Base-by-base conservation (phyloP, 1,140 invertebrate genomes). In the Bactericera cockerelli region DNA sequence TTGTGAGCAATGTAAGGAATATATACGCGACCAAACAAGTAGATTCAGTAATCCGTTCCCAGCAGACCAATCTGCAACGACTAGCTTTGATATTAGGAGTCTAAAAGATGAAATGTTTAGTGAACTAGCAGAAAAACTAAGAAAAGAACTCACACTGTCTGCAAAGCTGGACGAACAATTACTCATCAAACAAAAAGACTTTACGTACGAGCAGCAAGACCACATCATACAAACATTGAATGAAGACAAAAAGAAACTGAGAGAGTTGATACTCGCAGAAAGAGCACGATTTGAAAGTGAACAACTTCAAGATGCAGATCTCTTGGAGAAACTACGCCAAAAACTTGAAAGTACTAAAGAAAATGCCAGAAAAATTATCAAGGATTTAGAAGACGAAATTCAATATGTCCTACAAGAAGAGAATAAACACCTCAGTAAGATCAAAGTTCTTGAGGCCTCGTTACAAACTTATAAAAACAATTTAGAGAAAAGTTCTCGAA, bases 281-380 rank as follows among this genome's bases (percentile, higher is more conserved):
- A 49, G 42, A 49, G 22, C n/a, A 49, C 6, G 42, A n/a, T 49
- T 19, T 49, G 42, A 49, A 49, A 49, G 8, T 49, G 42, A 49
- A 22, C 42, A 49, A 22, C 22, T 22, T 10, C 42, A 49, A 49
- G 42, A 49, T 16, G 42, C 42, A 49, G 42, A 49, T n/a, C 22
- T 49, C n/a, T 49, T 49, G 22, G 42, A 49, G 22, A 49, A 49
- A 49, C 19, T 49, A 49, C 42, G 42, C 6, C n/a, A 49, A 49
- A 49, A 49, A 49, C 22, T 19, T 6, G 42, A 49, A 49, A 49
- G 8, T 10, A 49, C 42, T 6, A 49, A 49, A n/a, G 42, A 49
- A n/a, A 49, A n/a, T 22, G 6, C 42, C n/a, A 49, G 19, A 16
- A 49, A 49, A 49, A 49, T 49, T 8, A 49, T 49, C 3, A 6